These are phyloP conservation scores for Monodelphis domestica DNA, from an alignment of 2,797 vertebrate genomes.

Conservation along the genomic window DNA sequence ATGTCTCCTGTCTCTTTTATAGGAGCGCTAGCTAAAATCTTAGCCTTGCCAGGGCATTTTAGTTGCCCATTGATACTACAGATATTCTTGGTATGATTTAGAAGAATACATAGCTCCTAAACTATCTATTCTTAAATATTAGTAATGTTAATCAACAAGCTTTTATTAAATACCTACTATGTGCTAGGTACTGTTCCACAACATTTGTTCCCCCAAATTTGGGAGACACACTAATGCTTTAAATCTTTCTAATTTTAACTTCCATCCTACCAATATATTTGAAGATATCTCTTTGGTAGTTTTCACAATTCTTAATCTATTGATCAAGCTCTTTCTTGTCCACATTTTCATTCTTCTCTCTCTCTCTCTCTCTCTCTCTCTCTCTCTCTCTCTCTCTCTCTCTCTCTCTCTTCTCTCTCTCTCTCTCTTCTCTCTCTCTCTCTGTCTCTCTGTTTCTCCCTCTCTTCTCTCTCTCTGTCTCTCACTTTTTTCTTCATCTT, in stretches of 20 bases:
- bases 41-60: background rate
- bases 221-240: too few relatives aligned
- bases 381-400: background rate
- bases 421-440: background rate
- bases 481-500: background rate
- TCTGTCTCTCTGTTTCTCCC: background rate
- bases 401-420: too few relatives aligned
- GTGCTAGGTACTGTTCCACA: too few relatives aligned
- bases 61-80: background rate
- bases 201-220: too few relatives aligned
- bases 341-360: background rate
- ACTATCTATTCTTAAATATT: background rate
- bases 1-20: background rate
- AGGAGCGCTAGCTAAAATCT: background rate
- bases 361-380: background rate
- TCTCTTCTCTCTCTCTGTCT: background rate
- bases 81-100: background rate
- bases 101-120: background rate
- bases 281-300: background rate
- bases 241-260: too few relatives aligned
- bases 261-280: too few relatives aligned
- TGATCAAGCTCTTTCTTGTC: background rate
- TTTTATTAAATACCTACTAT: too few relatives aligned
- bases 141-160: background rate
- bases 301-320: background rate